Percentiles rank a stretch among this genome's conserved stretches.
phyloP scores from a whole-genome alignment of 2,888 invertebrate genomes.

The Andrena dorsata region DNA sequence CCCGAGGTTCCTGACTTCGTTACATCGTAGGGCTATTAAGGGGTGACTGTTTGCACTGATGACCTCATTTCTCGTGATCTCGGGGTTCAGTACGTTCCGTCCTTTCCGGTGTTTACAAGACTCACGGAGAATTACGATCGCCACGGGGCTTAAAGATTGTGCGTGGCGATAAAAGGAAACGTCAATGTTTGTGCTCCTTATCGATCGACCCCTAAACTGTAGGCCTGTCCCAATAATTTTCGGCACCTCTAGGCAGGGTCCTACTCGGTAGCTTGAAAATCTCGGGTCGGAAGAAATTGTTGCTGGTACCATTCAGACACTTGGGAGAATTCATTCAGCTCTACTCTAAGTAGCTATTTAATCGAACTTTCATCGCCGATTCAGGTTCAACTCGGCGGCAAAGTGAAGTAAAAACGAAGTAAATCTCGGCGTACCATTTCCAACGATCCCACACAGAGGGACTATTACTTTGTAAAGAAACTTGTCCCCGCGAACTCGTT shows the following conservation, averaged over 20 bases:
- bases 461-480: background rate
- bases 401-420: background rate
- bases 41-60: slow-evolving; percentile 39
- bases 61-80: slow-evolving; percentile 53
- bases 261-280: too few species aligned
- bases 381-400: slow-evolving; percentile 14
- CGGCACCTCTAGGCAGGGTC: too few species aligned
- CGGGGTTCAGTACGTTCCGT: slow-evolving; percentile 42
- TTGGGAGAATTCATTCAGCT: background rate
- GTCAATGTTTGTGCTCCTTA: slow-evolving; percentile 64
- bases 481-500: slow-evolving; percentile 32
- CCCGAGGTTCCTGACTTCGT: background rate
- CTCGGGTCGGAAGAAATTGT: too few species aligned
- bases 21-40: slow-evolving; percentile 13
- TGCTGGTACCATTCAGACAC: too few species aligned
- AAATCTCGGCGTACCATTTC: background rate
- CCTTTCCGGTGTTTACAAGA: slow-evolving; percentile 28
- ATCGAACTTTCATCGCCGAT: background rate
- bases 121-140: slow-evolving; percentile 48
- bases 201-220: slow-evolving; percentile 65
- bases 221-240: background rate
- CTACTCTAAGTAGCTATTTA: background rate
- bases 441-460: slow-evolving; percentile 3
- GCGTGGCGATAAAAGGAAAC: slow-evolving; percentile 47
- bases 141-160: slow-evolving; percentile 30